Evolutionary conservation across 2,888 invertebrate species (phyloP).

Genomic region (Malacosoma neustria): DNA sequence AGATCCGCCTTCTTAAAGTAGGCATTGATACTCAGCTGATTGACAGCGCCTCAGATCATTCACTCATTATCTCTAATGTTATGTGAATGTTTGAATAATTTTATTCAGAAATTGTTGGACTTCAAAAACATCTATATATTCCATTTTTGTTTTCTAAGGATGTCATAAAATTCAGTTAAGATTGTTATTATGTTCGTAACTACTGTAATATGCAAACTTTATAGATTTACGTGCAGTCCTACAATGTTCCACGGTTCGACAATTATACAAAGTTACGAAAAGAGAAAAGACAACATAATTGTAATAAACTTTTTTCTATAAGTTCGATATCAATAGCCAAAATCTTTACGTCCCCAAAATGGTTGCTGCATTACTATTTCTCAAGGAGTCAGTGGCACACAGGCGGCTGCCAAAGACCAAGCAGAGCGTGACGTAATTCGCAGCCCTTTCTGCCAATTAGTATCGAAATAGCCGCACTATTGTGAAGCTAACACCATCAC

Average conservation of each 20-base stretch:
- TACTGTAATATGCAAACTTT: no score
- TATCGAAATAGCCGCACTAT: conserved; percentile 72
- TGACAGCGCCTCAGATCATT: conserved; percentile 22
- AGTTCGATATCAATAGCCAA: background rate
- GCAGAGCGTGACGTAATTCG: conserved; percentile 68
- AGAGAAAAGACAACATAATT: no score
- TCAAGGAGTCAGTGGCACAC: conserved; percentile 42
- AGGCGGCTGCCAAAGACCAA: conserved; percentile 44
- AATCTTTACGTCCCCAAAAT: conserved; percentile 20
- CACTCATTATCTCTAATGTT: conserved; percentile 4
- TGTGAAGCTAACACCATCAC: conserved; percentile 56
- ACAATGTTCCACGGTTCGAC: no score
- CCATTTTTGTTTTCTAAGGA: no score
- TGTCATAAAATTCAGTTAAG: no score
- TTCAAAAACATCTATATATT: no score
- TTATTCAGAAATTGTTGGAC: no score
- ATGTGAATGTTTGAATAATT: conserved; percentile 5
- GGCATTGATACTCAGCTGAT: conserved; percentile 15
- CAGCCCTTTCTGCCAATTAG: conserved; percentile 75
- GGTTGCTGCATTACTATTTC: conserved; percentile 32
- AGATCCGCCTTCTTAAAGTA: background rate
- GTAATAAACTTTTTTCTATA: no score
- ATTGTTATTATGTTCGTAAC: no score
- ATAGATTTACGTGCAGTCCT: no score
- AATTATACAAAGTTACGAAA: no score